Evolutionary conservation across 1,140 invertebrate species (phyloP).

Genomic region (Drosophila guanche): DNA sequence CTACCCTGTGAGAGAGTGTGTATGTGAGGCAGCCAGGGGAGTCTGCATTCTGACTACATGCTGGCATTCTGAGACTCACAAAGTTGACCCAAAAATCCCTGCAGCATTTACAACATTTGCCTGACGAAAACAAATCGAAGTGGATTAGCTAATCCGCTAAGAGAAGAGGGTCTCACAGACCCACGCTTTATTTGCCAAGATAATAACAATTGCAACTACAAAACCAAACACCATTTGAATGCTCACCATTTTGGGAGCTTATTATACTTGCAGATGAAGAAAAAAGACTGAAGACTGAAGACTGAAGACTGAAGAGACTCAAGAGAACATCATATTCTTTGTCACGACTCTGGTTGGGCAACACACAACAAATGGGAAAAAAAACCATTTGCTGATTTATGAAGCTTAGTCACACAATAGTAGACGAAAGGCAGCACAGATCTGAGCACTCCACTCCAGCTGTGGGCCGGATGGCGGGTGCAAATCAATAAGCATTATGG

Average conservation of each 20-base stretch:
- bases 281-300: background rate
- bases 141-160: too few relatives aligned
- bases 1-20: too few relatives aligned
- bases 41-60: too few relatives aligned
- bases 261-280: constrained; percentile 49
- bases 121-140: too few relatives aligned
- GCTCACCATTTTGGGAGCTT: constrained; percentile 22
- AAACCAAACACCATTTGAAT: constrained; percentile 11
- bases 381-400: constrained; percentile 49
- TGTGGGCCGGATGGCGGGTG: too few relatives aligned
- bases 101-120: too few relatives aligned
- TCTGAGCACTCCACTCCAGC: background rate
- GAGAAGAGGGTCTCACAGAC: constrained; percentile 7
- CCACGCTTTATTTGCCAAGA: constrained; percentile 7
- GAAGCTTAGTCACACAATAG: constrained; percentile 47
- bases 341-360: constrained; percentile 45
- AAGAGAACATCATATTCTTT: constrained; percentile 51
- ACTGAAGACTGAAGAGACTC: constrained; percentile 7
- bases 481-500: too few relatives aligned
- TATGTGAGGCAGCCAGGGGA: too few relatives aligned
- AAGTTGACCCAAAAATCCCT: too few relatives aligned
- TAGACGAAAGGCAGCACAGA: constrained; percentile 4
- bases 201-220: constrained; percentile 25
- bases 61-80: too few relatives aligned
- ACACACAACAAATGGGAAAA: background rate